Conservation (phyloP, 2,888 invertebrate species). For the Eupelmus urozonus region DNA sequence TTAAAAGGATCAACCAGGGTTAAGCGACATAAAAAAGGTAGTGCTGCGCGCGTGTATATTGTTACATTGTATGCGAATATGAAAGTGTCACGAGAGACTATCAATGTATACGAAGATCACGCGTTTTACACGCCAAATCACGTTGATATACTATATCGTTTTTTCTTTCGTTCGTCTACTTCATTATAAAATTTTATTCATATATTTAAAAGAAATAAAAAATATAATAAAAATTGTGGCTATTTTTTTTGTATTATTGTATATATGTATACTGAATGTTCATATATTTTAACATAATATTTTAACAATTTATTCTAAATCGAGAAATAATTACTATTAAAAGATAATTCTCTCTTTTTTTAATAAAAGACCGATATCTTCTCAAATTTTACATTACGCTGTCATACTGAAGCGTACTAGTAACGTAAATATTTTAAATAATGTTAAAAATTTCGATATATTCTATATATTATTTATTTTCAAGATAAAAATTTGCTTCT, state of each 20-base stretch:
- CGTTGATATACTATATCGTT: slow-evolving; percentile 15
- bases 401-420: too few species aligned
- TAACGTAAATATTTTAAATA: too few species aligned
- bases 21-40: slow-evolving; percentile 21
- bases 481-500: too few species aligned
- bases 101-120: slow-evolving; percentile 49
- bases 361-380: too few species aligned
- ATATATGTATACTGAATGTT: slow-evolving; percentile 1
- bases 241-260: slow-evolving; percentile 46
- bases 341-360: too few species aligned
- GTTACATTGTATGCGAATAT: slow-evolving; percentile 28
- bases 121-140: slow-evolving; percentile 41
- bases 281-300: slow-evolving; percentile 18
- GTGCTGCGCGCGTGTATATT: slow-evolving; percentile 28
- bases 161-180: slow-evolving; percentile 31
- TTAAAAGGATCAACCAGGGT: slow-evolving; percentile 48
- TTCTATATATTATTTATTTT: too few species aligned
- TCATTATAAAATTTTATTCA: slow-evolving; percentile 53
- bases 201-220: slow-evolving; percentile 50
- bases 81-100: slow-evolving; percentile 33
- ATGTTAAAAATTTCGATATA: too few species aligned
- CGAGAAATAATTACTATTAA: not conserved
- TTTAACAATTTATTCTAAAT: too few species aligned
- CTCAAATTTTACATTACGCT: too few species aligned
- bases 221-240: slow-evolving; percentile 32